phyloP scores from a whole-genome alignment of 2,888 invertebrate species.

The Autographa gamma region DNA sequence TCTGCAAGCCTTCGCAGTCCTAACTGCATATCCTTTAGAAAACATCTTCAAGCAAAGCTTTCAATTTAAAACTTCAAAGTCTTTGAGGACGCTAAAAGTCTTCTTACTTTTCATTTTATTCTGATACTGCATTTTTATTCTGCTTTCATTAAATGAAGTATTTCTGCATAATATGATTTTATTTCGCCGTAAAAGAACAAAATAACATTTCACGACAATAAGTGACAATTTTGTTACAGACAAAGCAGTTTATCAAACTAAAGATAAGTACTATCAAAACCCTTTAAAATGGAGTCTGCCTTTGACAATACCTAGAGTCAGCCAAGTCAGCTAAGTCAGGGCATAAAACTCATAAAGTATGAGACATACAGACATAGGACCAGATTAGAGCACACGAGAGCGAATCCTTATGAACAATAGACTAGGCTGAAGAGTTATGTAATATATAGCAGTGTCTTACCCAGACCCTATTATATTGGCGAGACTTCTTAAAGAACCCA shows the following conservation, averaged over 20 bases:
- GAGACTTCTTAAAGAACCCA: constrained; percentile 45
- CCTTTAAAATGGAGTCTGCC: neutral
- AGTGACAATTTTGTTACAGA: neutral
- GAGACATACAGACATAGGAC: neutral
- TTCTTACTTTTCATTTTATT: constrained; percentile 25
- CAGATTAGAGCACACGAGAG: neutral
- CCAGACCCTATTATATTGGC: constrained; percentile 42
- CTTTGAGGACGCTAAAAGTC: constrained; percentile 34
- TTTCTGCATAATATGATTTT: neutral
- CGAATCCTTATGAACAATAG: constrained; percentile 17
- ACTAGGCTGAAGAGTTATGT: constrained; percentile 14
- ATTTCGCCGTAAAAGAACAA: neutral
- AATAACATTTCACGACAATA: neutral
- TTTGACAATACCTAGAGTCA: neutral
- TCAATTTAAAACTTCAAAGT: constrained; percentile 48
- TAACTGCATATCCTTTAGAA: constrained; percentile 30
- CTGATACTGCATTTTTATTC: constrained; percentile 13
- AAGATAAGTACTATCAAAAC: neutral
- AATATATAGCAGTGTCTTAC: constrained; percentile 31
- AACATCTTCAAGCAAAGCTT: constrained; percentile 38
- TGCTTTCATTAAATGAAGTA: neutral
- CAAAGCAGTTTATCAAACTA: neutral
- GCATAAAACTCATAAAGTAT: constrained; percentile 2
- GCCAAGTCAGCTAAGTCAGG: neutral
- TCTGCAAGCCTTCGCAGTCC: constrained; percentile 17